These are phyloP conservation scores for Remorina albescens DNA, from an alignment of 2,797 vertebrate species.

Conservation along the genomic window DNA sequence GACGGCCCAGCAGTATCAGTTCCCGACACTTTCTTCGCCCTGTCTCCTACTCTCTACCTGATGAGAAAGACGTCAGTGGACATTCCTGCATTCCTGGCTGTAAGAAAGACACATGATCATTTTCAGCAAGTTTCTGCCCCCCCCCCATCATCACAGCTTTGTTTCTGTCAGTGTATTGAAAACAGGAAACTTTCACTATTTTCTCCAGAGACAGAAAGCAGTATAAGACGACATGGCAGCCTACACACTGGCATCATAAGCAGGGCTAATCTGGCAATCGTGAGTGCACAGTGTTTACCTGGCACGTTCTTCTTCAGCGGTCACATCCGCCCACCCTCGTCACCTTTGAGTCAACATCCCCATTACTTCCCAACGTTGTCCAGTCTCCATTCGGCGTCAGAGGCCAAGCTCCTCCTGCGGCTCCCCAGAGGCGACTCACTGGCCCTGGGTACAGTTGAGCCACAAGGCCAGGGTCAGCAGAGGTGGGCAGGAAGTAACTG, in stretches of 20 bases:
- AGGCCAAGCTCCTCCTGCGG: slow-evolving; percentile 69
- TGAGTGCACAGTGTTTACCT: slow-evolving; percentile 53
- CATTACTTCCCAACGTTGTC: slow-evolving; percentile 60
- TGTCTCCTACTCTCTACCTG: slow-evolving; percentile 40
- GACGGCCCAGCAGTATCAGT: slow-evolving; percentile 54
- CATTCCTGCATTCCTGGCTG: slow-evolving; percentile 76
- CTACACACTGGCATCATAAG: slow-evolving; percentile 21
- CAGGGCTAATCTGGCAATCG: slow-evolving; percentile 32
- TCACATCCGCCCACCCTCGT: slow-evolving; percentile 54
- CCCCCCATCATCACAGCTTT: neutral
- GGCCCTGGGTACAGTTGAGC: slow-evolving; percentile 56
- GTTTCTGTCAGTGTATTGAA: slow-evolving; percentile 4
- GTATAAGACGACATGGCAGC: neutral
- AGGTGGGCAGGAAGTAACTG: slow-evolving; percentile 76
- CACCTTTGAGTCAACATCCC: slow-evolving; percentile 73
- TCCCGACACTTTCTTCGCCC: slow-evolving; percentile 52
- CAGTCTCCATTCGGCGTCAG: slow-evolving; percentile 52
- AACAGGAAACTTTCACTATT: slow-evolving; percentile 7
- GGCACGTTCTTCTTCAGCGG: slow-evolving; percentile 47
- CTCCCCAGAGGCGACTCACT: slow-evolving; percentile 66
- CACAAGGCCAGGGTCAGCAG: slow-evolving; percentile 64
- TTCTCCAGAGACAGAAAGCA: slow-evolving; percentile 3
- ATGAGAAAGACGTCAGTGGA: slow-evolving; percentile 71
- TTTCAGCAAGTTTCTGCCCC: slow-evolving; percentile 39
- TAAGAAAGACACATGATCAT: slow-evolving; percentile 56